Percentiles rank a stretch among this genome's conserved stretches.
Evolutionary conservation across 2,888 invertebrate species (phyloP).

Genomic region (Oxyscelio sp.): DNA sequence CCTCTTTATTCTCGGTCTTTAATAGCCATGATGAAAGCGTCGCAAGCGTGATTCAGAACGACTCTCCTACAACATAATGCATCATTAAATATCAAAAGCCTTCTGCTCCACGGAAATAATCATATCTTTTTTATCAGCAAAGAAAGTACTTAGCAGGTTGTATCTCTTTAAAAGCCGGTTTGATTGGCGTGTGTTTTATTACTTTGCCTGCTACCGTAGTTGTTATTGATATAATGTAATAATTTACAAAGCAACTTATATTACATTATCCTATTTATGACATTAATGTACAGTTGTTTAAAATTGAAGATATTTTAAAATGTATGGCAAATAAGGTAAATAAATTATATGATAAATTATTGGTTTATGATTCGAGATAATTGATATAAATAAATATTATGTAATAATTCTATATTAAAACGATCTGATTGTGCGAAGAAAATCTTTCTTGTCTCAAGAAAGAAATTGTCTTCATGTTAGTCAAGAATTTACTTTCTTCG

Average conservation of each 20-base stretch:
- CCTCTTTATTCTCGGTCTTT: slow-evolving; percentile 68
- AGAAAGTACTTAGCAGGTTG: slow-evolving; percentile 41
- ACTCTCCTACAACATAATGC: slow-evolving; percentile 59
- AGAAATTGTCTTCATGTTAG: too few relatives aligned
- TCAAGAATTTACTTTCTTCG: too few relatives aligned
- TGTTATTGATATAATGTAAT: neutral
- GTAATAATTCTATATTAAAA: too few relatives aligned
- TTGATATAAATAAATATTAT: too few relatives aligned
- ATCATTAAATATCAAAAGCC: slow-evolving; percentile 69
- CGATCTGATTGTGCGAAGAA: too few relatives aligned
- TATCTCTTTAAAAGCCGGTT: slow-evolving; percentile 47
- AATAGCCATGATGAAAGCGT: slow-evolving; percentile 67
- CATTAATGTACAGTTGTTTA: too few relatives aligned
- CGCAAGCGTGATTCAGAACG: slow-evolving; percentile 53
- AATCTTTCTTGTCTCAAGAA: too few relatives aligned
- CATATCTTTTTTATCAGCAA: slow-evolving; percentile 49
- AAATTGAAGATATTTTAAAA: too few relatives aligned
- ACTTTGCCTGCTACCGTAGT: neutral
- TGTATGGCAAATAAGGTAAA: too few relatives aligned
- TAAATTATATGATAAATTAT: too few relatives aligned
- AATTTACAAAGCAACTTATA: neutral
- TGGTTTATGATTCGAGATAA: too few relatives aligned
- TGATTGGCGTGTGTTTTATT: slow-evolving; percentile 26
- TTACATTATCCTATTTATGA: too few relatives aligned
- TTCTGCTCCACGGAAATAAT: slow-evolving; percentile 37